phyloP scores from a whole-genome alignment of 2,888 invertebrate species.

The Cyclophora punctaria region DNA sequence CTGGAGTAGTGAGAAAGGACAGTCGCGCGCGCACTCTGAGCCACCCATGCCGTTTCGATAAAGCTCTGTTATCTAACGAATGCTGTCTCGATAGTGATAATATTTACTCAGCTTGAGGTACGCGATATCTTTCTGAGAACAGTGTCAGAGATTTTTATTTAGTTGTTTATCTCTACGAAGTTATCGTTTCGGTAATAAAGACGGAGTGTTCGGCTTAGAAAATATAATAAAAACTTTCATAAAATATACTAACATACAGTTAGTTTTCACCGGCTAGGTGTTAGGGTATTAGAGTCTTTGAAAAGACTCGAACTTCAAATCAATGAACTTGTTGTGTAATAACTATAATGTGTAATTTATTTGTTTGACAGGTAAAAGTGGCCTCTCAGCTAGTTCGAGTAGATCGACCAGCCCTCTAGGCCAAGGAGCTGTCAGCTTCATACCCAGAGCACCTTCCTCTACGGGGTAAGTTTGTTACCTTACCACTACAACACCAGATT shows the following conservation, averaged over 20 bases:
- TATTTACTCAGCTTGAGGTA: conserved; percentile 39
- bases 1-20: conserved; percentile 22
- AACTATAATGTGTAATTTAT: conserved; percentile 15
- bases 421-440: conserved; percentile 63
- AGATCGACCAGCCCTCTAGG: conserved; percentile 74
- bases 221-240: no score
- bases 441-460: conserved; percentile 73
- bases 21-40: conserved; percentile 47
- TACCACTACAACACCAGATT: no score
- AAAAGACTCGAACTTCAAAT: no score
- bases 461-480: conserved; percentile 54
- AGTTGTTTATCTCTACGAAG: no score
- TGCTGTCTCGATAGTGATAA: conserved; percentile 36
- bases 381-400: conserved; percentile 75
- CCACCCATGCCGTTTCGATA: conserved; percentile 54
- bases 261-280: no score
- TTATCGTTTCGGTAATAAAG: no score
- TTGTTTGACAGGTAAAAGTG: conserved; percentile 55
- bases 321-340: conserved; percentile 14
- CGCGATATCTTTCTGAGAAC: conserved; percentile 25
- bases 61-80: conserved; percentile 39
- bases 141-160: conserved; percentile 10
- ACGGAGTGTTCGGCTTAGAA: no score
- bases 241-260: no score
- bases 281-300: no score